Percentiles rank a stretch among this genome's conserved stretches.
phyloP scores from a whole-genome alignment of 2,888 invertebrate genomes.

The Metallyticus violacea region DNA sequence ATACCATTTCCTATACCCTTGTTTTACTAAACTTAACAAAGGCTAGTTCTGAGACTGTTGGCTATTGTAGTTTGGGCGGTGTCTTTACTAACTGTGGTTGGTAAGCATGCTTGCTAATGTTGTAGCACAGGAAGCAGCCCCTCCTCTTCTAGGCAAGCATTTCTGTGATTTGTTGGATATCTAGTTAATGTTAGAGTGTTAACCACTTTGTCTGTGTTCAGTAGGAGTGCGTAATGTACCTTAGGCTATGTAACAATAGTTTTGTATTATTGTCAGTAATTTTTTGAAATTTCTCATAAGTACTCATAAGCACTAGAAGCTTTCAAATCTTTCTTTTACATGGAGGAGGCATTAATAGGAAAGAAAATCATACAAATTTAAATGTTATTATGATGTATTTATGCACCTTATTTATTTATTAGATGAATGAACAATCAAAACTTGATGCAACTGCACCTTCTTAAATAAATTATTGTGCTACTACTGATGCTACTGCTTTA shows the following conservation, averaged over 20 bases:
- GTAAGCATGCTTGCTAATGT: constrained; percentile 24
- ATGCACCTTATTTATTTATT: too few relatives aligned
- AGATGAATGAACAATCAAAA: too few relatives aligned
- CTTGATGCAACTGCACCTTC: too few relatives aligned
- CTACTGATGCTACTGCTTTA: too few relatives aligned
- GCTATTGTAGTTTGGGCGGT: constrained; percentile 23
- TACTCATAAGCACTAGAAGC: neutral
- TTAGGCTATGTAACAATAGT: constrained; percentile 5
- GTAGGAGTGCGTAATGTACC: neutral
- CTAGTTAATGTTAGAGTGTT: constrained; percentile 25
- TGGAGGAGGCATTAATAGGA: neutral
- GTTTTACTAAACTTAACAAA: neutral
- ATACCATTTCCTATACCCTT: neutral
- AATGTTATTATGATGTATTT: neutral
- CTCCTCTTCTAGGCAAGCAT: constrained; percentile 17
- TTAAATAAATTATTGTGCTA: too few relatives aligned
- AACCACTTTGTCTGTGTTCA: constrained; percentile 6
- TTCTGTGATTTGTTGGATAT: constrained; percentile 10
- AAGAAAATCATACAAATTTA: too few relatives aligned
- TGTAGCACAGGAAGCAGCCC: constrained; percentile 24
- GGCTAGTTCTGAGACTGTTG: constrained; percentile 19
- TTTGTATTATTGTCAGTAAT: neutral
- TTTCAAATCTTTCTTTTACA: neutral
- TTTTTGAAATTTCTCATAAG: neutral
- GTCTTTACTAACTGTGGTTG: constrained; percentile 25